Percentiles rank a stretch among this genome's conserved stretches.
phyloP scores from a whole-genome alignment of 2,797 vertebrate species.

The Xiphophorus birchmanni region DNA sequence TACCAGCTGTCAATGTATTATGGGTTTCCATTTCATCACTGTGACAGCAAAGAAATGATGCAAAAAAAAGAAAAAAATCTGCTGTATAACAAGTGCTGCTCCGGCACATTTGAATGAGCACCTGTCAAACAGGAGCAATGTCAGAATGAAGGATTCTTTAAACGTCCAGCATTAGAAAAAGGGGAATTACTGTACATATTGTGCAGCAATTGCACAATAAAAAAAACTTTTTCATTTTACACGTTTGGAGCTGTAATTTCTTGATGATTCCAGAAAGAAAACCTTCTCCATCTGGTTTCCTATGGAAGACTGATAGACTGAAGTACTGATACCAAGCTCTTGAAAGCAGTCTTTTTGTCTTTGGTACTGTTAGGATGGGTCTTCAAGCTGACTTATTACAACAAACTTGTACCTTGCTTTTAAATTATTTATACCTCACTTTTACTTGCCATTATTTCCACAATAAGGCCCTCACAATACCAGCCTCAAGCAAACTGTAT shows the following conservation, averaged over 20 bases:
- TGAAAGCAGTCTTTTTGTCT: constrained; percentile 33
- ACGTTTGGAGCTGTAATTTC: neutral
- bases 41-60: constrained; percentile 60
- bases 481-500: constrained; percentile 27
- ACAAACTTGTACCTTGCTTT: constrained; percentile 36
- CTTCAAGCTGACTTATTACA: constrained; percentile 43
- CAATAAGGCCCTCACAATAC: constrained; percentile 15
- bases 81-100: constrained; percentile 37
- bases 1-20: constrained; percentile 66
- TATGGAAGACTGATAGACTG: constrained; percentile 5
- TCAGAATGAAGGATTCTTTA: constrained; percentile 12
- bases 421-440: constrained; percentile 35
- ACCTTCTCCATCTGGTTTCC: neutral
- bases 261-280: constrained; percentile 14
- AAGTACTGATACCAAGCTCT: constrained; percentile 12
- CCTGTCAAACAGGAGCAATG: constrained; percentile 40
- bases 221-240: neutral
- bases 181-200: neutral
- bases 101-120: constrained; percentile 49
- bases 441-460: constrained; percentile 36
- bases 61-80: constrained; percentile 52
- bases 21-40: constrained; percentile 66
- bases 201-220: neutral
- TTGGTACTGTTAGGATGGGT: constrained; percentile 30
- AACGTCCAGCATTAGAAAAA: constrained; percentile 23